These are phyloP conservation scores for Pachliopta kotzebuea DNA, from an alignment of 2,888 invertebrate species.

Conservation along the genomic window DNA sequence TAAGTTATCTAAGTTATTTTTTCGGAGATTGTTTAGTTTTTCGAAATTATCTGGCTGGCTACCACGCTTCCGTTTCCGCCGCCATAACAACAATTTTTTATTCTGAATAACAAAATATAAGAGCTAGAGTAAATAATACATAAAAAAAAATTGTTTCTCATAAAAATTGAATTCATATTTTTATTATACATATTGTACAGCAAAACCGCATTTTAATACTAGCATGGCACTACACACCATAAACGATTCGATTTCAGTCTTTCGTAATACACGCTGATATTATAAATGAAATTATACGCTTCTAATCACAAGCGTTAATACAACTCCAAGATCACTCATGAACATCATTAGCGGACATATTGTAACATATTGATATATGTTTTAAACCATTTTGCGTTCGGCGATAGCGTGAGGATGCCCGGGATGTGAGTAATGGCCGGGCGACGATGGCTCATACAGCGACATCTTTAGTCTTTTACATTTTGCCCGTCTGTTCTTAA, in stretches of 20 bases:
- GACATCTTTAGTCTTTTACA: constrained; percentile 98
- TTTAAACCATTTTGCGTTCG: constrained; percentile 63
- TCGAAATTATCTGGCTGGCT: no score
- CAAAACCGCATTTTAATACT: constrained; percentile 60
- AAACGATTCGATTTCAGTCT: constrained; percentile 72
- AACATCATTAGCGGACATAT: constrained; percentile 24
- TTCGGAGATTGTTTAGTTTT: no score
- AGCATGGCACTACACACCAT: constrained; percentile 77
- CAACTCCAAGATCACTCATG: constrained; percentile 29
- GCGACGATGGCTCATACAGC: constrained; percentile 87
- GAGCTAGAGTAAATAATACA: not conserved
- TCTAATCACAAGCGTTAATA: constrained; percentile 33
- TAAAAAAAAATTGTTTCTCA: constrained; percentile 9
- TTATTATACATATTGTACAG: constrained; percentile 56
- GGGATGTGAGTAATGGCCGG: constrained; percentile 81
- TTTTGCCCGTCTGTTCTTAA: constrained; percentile 98
- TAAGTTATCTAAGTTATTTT: not conserved
- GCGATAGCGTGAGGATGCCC: constrained; percentile 77
- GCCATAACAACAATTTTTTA: no score
- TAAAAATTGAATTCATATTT: constrained; percentile 37
- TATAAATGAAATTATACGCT: constrained; percentile 38
- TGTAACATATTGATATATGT: constrained; percentile 32
- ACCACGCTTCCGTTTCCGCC: no score
- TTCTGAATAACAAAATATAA: no score
- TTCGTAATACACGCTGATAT: constrained; percentile 51